Base-by-base conservation (phyloP, 2,888 invertebrate species). In the Sphaeridia pumilis region DNA sequence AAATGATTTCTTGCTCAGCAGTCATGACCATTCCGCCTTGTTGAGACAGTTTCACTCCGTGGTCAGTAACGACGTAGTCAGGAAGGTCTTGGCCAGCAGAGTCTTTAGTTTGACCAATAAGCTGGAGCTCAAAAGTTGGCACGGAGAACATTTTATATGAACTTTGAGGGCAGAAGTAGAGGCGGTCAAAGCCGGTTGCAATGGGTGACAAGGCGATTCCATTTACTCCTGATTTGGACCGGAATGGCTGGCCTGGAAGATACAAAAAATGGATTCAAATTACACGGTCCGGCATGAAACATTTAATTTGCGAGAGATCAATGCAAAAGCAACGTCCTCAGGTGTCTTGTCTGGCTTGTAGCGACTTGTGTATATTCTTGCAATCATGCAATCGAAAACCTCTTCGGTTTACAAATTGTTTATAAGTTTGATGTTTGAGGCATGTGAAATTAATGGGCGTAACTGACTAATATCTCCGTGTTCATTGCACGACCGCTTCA, bases 21-120 rank as follows among this genome's bases (percentile, higher is more conserved):
- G 83, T 82, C 82, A 84, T 82, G 57, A 79, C 76, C 83, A 84
- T 83, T 1, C 83, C 83, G 64, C 81, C 82, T 0, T 80, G 79
- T 68, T 82, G 81, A 0, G 82, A 82, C 1, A 73, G 69, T 67
- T 82, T 83, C 1, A 70, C 65, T 0, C 82, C 84, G 38, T 81
- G 69, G 58, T 80, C 78, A 3, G 70, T 73, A 0, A 83, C 76
- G 57, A 46, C 44, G 3, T 74, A 70, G 0, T 73, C 71, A 52
- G 78, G 78, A 12, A 75, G 52, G 51, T 24, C 38, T 5, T 20
- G 17, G 17, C 38, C 38, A 7, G 38, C 12, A 5, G 17, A 14
- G 20, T 38, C 38, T n/a, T n/a, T n/a, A n/a, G n/a, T n/a, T n/a
- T n/a, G n/a, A n/a, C n/a, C n/a, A n/a, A n/a, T n/a, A n/a, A n/a